Evolutionary conservation across 2,113 vertebrate species (phyloP).

Genomic region (Chaetura pelagica): DNA sequence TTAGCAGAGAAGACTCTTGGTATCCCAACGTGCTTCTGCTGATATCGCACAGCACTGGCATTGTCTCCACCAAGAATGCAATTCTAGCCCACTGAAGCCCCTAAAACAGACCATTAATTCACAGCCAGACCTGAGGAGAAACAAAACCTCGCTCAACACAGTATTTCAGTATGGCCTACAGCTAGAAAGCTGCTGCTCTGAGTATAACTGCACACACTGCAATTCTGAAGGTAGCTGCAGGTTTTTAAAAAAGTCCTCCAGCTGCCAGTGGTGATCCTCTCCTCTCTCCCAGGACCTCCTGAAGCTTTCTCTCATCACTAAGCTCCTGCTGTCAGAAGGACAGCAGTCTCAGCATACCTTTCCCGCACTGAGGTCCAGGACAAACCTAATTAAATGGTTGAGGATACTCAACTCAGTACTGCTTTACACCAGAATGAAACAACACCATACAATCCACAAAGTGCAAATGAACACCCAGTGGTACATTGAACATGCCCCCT

Average conservation of each 20-base stretch:
- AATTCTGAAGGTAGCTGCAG: not conserved
- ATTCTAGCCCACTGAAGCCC: not conserved
- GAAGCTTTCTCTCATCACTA: not conserved
- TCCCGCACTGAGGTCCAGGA: not conserved
- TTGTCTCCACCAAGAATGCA: not conserved
- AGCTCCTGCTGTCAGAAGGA: not conserved
- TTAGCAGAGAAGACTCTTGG: not conserved
- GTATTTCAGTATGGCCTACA: not conserved
- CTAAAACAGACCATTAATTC: not conserved
- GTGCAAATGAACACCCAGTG: not conserved
- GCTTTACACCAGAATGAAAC: not conserved
- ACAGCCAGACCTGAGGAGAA: not conserved
- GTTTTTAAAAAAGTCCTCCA: not conserved
- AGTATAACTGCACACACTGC: not conserved
- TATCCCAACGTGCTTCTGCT: constrained; percentile 21
- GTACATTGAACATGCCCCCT: not conserved
- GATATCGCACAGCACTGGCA: not conserved
- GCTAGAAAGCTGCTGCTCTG: not conserved
- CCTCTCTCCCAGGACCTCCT: not conserved
- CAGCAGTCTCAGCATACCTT: not conserved
- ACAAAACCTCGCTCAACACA: not conserved
- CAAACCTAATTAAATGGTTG: not conserved
- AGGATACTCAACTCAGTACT: not conserved
- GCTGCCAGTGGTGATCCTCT: not conserved
- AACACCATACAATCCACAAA: not conserved